Evolutionary conservation across 2,888 invertebrate genomes (phyloP).

Genomic region (Brenthis hecate): DNA sequence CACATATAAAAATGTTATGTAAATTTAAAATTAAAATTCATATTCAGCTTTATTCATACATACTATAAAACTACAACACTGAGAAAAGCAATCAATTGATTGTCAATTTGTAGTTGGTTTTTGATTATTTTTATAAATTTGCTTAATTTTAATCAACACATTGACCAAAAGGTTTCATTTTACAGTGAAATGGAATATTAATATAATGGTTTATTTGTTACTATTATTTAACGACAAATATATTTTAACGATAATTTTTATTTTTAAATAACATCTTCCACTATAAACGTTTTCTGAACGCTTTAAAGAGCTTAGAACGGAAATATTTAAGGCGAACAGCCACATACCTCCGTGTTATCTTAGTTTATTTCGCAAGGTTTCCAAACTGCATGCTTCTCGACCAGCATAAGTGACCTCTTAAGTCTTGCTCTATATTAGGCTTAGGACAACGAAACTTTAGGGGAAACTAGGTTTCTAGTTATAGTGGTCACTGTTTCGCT

Average conservation of each 20-base stretch:
- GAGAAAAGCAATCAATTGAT: slow-evolving; percentile 14
- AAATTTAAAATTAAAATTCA: background rate
- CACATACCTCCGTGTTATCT: slow-evolving; percentile 66
- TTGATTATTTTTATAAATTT: slow-evolving; percentile 4
- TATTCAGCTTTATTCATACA: background rate
- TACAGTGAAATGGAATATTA: too few relatives aligned
- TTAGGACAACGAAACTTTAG: slow-evolving; percentile 32
- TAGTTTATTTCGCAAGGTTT: slow-evolving; percentile 73
- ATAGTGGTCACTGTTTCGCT: slow-evolving; percentile 53
- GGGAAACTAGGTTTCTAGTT: slow-evolving; percentile 48
- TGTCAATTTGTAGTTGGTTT: slow-evolving; percentile 4
- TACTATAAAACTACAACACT: slow-evolving; percentile 8
- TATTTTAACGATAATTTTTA: too few relatives aligned
- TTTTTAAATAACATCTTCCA: slow-evolving; percentile 9
- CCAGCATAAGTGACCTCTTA: slow-evolving; percentile 36
- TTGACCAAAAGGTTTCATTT: background rate
- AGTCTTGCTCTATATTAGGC: slow-evolving; percentile 40
- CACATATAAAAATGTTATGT: too few relatives aligned
- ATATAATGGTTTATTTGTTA: too few relatives aligned
- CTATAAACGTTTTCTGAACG: slow-evolving; percentile 27
- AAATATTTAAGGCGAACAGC: slow-evolving; percentile 60
- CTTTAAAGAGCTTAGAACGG: slow-evolving; percentile 33
- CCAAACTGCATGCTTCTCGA: slow-evolving; percentile 55
- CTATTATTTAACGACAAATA: too few relatives aligned
- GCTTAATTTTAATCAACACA: background rate